Evolutionary conservation across 2,888 invertebrate species (phyloP).

Genomic region (Macrophya annulata): DNA sequence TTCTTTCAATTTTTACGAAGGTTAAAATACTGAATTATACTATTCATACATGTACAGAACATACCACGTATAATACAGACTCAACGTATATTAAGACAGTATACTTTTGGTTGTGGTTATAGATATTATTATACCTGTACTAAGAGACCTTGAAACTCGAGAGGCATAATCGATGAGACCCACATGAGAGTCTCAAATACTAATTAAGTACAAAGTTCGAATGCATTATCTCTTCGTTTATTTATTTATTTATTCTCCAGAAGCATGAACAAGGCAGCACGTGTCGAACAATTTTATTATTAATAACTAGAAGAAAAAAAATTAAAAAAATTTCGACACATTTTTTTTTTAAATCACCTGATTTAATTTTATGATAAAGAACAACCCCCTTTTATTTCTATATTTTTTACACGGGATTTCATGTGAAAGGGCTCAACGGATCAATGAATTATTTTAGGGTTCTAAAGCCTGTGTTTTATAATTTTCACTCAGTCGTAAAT

Average conservation of each 20-base stretch:
- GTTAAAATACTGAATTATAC: neutral
- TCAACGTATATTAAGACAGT: neutral
- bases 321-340: no score
- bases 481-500: neutral
- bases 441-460: constrained; percentile 21
- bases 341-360: neutral
- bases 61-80: neutral
- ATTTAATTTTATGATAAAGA: neutral
- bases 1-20: constrained; percentile 3
- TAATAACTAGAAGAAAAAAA: no score
- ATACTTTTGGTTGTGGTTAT: neutral
- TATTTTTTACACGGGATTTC: neutral
- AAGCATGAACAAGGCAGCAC: neutral
- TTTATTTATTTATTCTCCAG: neutral
- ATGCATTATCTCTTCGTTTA: neutral
- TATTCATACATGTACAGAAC: neutral
- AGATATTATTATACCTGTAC: neutral
- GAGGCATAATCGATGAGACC: constrained; percentile 44
- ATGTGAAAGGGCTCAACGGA: neutral
- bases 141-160: constrained; percentile 40
- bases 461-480: neutral
- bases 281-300: no score
- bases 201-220: neutral
- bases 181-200: constrained; percentile 9
- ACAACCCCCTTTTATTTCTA: neutral